phyloP scores from a whole-genome alignment of 2,113 vertebrate species.

The Irena cyanogastra region DNA sequence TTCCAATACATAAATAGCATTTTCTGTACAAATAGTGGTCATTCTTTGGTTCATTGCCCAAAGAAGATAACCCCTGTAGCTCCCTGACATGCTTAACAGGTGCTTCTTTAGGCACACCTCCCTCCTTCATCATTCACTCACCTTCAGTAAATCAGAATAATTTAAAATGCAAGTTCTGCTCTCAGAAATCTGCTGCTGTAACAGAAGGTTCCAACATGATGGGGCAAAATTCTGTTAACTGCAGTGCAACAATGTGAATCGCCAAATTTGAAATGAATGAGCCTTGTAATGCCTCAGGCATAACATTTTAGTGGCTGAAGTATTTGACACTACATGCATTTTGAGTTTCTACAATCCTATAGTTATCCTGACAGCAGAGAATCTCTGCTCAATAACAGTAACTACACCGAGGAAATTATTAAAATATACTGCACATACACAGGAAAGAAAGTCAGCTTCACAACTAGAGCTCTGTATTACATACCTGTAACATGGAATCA shows the following conservation, averaged over 20 bases:
- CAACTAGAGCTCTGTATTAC: background rate
- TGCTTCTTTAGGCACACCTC: background rate
- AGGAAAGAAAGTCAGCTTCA: background rate
- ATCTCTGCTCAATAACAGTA: background rate
- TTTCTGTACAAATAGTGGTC: background rate
- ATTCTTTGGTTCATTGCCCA: background rate
- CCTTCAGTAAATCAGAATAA: constrained; percentile 28
- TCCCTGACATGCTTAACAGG: background rate
- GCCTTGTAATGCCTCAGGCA: constrained; percentile 54
- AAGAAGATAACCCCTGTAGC: background rate
- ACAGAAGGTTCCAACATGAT: background rate
- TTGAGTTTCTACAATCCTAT: constrained; percentile 25
- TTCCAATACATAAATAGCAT: background rate
- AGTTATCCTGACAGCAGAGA: background rate
- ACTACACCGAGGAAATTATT: background rate
- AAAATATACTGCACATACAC: background rate
- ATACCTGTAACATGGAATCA: background rate
- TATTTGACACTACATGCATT: constrained; percentile 22
- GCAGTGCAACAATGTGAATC: constrained; percentile 29
- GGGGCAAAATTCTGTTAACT: constrained; percentile 17
- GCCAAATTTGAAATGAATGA: constrained; percentile 55
- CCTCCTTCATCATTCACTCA: background rate
- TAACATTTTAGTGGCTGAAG: constrained; percentile 46
- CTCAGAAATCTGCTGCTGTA: background rate
- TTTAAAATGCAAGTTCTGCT: background rate